Conservation (phyloP, 2,113 vertebrate genomes). For the Hyperopisus bebe region DNA sequence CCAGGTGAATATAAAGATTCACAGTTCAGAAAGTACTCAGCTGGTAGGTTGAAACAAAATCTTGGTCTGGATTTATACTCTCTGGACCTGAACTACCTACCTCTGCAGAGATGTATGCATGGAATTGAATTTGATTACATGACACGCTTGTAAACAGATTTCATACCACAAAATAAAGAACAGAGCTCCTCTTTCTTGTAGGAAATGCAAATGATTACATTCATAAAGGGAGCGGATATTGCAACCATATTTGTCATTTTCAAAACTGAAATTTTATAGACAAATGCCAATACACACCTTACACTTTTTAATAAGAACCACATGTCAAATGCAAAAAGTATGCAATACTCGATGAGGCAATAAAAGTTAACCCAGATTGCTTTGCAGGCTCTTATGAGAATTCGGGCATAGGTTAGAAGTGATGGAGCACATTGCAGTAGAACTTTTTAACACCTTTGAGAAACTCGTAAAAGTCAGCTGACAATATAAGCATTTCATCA, state of each 20-base stretch:
- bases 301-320: background rate
- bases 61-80: background rate
- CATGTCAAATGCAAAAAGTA: background rate
- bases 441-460: background rate
- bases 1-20: background rate
- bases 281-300: background rate
- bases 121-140: background rate
- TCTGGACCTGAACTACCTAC: background rate
- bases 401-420: background rate
- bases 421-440: background rate
- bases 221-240: background rate
- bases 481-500: background rate
- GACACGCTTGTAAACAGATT: background rate
- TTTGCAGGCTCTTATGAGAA: background rate
- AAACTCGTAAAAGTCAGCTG: background rate
- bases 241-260: background rate
- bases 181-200: background rate
- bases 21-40: background rate
- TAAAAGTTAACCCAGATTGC: background rate
- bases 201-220: background rate
- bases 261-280: background rate
- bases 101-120: background rate
- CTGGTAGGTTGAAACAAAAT: background rate
- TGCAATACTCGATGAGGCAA: background rate
- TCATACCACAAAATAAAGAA: background rate